Percentiles rank a stretch among this genome's conserved stretches.
Conservation (phyloP, 2,113 vertebrate species). For the Theristicus caerulescens region DNA sequence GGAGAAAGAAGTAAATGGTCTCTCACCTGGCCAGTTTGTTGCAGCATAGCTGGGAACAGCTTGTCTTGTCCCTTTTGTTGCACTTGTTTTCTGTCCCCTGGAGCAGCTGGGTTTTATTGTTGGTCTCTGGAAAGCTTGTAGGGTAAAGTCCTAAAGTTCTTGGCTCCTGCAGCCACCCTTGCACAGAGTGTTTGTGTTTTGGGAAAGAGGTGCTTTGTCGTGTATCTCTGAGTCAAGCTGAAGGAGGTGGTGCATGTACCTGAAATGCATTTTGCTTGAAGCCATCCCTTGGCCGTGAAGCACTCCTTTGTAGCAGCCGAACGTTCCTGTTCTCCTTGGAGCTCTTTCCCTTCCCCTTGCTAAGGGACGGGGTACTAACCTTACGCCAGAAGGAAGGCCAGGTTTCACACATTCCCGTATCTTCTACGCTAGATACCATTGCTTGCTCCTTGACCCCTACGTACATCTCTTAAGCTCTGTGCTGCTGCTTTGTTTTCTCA, state of each 20-base stretch:
- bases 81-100: not conserved
- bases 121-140: not conserved
- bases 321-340: conserved; percentile 34
- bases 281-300: conserved; percentile 24
- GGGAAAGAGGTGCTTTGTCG: not conserved
- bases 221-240: not conserved
- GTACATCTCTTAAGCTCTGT: not conserved
- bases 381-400: not conserved
- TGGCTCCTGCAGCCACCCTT: not conserved
- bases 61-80: conserved; percentile 20
- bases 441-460: not conserved
- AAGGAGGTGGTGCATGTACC: not conserved
- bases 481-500: not conserved
- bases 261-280: not conserved
- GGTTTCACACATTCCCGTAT: not conserved
- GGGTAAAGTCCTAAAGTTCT: not conserved
- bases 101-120: not conserved
- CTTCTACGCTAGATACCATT: not conserved
- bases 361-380: not conserved
- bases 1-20: not conserved
- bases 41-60: not conserved
- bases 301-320: conserved; percentile 9
- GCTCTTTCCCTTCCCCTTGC: not conserved
- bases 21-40: not conserved
- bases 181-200: not conserved